Percentiles rank a stretch among this genome's conserved stretches.
These are phyloP conservation scores for Drosophila yooni DNA, from an alignment of 2,888 invertebrate genomes.

Conservation along the genomic window DNA sequence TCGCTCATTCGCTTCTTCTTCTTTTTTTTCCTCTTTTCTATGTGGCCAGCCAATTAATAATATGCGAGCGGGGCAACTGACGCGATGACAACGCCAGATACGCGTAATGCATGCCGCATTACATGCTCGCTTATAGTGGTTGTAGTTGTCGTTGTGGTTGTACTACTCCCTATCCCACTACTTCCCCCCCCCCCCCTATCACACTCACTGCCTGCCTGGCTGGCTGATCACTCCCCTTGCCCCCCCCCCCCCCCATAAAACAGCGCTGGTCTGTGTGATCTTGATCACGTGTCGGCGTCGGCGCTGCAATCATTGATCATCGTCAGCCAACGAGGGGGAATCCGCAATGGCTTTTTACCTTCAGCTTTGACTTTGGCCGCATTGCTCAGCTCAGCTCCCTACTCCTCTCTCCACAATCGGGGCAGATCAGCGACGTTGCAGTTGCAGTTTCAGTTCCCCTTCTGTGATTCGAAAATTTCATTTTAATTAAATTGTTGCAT, in stretches of 20 bases:
- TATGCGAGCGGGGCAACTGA: conserved; percentile 80
- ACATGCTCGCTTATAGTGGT: conserved; percentile 56
- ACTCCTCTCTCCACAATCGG: conserved; percentile 20
- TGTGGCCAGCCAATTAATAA: conserved; percentile 72
- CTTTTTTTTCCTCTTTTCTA: conserved; percentile 23
- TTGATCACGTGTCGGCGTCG: conserved; percentile 61
- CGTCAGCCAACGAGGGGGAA: conserved; percentile 58
- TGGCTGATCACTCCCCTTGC: not conserved
- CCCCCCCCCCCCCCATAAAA: not conserved
- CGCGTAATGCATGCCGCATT: conserved; percentile 78
- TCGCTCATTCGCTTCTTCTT: not conserved
- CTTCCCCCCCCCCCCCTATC: not conserved
- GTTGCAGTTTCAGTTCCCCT: conserved; percentile 46
- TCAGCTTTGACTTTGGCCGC: conserved; percentile 57
- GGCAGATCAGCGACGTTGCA: conserved; percentile 37
- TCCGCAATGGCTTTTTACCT: conserved; percentile 48
- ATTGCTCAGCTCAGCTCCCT: conserved; percentile 25
- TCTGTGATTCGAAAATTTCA: conserved; percentile 76
- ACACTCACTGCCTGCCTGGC: not conserved
- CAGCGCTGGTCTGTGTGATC: conserved; percentile 41
- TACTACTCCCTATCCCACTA: not conserved
- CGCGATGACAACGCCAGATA: conserved; percentile 78
- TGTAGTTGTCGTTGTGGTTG: conserved; percentile 1
- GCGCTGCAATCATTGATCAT: conserved; percentile 76
- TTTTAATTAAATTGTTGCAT: conserved; percentile 81